Percentiles rank a stretch among this genome's conserved stretches.
Conservation (phyloP, 2,113 vertebrate species). For the Odocoileus hemionus region DNA sequence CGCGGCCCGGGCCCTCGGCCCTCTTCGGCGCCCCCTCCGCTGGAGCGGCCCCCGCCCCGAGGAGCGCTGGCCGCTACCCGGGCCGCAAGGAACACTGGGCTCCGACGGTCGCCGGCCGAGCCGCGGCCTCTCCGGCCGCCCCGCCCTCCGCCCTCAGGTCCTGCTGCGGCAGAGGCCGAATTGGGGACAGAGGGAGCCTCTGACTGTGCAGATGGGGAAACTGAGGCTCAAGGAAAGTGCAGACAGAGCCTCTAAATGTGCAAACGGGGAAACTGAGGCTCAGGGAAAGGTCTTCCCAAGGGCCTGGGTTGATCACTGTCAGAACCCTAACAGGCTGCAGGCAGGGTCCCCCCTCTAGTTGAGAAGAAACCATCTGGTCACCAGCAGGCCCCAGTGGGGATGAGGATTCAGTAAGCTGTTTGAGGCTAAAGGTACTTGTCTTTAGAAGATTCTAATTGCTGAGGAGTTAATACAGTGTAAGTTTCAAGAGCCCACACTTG, state of each 20-base stretch:
- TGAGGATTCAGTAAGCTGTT: neutral
- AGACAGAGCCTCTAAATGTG: neutral
- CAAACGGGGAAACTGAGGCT: conserved; percentile 32
- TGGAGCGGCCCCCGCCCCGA: conserved; percentile 70
- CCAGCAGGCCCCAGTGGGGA: neutral
- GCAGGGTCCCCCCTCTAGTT: neutral
- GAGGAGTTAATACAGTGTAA: neutral
- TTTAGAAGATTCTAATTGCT: neutral
- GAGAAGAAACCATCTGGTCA: neutral
- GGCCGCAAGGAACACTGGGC: neutral
- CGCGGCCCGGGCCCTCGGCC: conserved; percentile 77
- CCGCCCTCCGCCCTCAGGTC: neutral
- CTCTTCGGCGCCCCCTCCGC: conserved; percentile 54
- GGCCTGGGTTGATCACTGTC: neutral
- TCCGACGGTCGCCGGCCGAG: neutral
- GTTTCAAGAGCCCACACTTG: neutral
- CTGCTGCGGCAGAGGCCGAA: neutral
- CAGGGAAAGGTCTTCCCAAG: neutral
- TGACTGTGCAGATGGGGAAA: neutral
- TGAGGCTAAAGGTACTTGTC: neutral
- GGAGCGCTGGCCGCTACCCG: conserved; percentile 63
- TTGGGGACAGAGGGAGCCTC: neutral
- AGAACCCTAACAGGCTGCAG: neutral
- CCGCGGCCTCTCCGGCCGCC: neutral
- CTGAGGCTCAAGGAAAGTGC: neutral